Conservation (phyloP, 2,888 invertebrate species). For the Entomobrya proxima region DNA sequence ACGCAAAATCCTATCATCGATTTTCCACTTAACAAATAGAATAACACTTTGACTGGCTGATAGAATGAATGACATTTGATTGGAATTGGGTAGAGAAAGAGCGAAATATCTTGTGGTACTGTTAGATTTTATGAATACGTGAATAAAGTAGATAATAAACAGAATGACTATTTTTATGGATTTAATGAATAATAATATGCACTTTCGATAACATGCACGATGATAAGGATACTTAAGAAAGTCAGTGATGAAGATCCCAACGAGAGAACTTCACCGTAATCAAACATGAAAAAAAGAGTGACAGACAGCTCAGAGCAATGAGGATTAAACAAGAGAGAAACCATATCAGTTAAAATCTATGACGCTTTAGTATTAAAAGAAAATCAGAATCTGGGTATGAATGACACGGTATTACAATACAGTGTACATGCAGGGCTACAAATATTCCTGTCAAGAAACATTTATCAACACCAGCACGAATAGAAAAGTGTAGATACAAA, state of each 20-base stretch:
- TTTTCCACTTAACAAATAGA: not conserved
- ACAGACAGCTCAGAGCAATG: not conserved
- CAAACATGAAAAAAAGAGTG: not conserved
- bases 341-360: conserved; percentile 16
- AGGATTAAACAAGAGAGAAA: conserved; percentile 29
- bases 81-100: not conserved
- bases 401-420: no score
- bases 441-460: not conserved
- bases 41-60: not conserved
- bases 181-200: no score
- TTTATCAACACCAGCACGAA: not conserved
- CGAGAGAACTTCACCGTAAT: no score
- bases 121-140: not conserved
- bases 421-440: not conserved
- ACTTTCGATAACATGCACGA: no score
- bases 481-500: not conserved
- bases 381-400: not conserved
- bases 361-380: not conserved
- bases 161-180: no score
- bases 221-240: no score
- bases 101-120: not conserved
- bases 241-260: no score
- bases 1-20: not conserved
- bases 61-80: conserved; percentile 10
- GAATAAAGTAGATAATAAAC: conserved; percentile 20